phyloP scores from a whole-genome alignment of 2,113 vertebrate species.

The Myanophis thanlyinensis region DNA sequence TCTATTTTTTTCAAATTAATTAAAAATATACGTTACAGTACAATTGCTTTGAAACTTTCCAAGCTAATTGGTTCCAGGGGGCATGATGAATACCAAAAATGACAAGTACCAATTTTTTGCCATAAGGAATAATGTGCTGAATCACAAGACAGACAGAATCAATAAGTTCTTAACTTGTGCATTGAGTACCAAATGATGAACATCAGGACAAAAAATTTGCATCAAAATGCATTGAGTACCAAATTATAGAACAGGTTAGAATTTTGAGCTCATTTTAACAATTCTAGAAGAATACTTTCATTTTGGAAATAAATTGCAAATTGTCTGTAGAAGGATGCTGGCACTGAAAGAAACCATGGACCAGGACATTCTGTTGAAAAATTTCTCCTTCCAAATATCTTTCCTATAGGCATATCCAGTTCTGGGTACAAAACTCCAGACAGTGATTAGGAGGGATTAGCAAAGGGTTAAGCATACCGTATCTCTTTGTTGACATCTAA shows the following conservation, averaged over 20 bases:
- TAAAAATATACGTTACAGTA: too few species aligned
- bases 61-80: too few species aligned
- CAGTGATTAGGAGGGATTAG: not conserved
- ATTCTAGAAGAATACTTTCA: not conserved
- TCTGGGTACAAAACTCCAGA: not conserved
- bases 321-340: not conserved
- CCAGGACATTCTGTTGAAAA: not conserved
- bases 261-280: not conserved
- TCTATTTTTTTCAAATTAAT: not conserved
- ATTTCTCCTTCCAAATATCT: not conserved
- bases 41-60: not conserved
- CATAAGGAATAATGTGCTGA: too few species aligned
- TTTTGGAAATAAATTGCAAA: not conserved
- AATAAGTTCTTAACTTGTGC: too few species aligned
- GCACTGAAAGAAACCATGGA: not conserved
- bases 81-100: too few species aligned
- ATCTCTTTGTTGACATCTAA: not conserved
- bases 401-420: not conserved
- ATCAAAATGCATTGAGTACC: too few species aligned
- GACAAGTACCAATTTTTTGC: too few species aligned
- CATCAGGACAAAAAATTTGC: too few species aligned
- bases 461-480: not conserved
- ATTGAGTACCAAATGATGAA: too few species aligned
- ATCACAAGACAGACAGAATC: too few species aligned
- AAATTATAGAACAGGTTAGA: not conserved